Evolutionary conservation across 2,888 invertebrate species (phyloP).

Genomic region (Leucoptera coffeella): DNA sequence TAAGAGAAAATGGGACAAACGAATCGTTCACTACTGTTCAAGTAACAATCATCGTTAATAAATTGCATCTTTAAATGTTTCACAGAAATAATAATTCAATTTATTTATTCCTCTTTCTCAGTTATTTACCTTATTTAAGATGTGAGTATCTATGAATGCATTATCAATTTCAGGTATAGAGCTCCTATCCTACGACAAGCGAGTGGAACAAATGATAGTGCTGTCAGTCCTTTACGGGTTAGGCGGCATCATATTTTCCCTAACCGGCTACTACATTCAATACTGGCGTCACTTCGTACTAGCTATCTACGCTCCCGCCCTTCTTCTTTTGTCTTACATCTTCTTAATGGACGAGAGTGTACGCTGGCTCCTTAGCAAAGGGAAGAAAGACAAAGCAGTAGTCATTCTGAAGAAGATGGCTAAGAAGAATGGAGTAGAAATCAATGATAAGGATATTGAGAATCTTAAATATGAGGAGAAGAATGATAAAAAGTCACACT

Average conservation of each 20-base stretch:
- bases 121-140: too few relatives aligned
- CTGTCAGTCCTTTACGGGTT: slow-evolving; percentile 51
- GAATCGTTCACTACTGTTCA: too few relatives aligned
- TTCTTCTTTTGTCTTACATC: slow-evolving; percentile 59
- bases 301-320: slow-evolving; percentile 61
- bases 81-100: too few relatives aligned
- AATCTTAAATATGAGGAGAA: slow-evolving; percentile 13
- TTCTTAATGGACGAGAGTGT: slow-evolving; percentile 68
- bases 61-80: too few relatives aligned
- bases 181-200: slow-evolving; percentile 16
- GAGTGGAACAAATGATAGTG: slow-evolving; percentile 12
- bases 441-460: slow-evolving; percentile 17
- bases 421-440: slow-evolving; percentile 21
- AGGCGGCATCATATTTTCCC: slow-evolving; percentile 57
- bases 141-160: too few relatives aligned
- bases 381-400: slow-evolving; percentile 58
- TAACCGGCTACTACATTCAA: slow-evolving; percentile 56
- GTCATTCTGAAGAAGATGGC: slow-evolving; percentile 58
- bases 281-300: slow-evolving; percentile 65
- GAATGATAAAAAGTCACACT: slow-evolving; percentile 8
- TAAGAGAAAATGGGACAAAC: too few relatives aligned
- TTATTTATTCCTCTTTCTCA: too few relatives aligned
- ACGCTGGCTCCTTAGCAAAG: slow-evolving; percentile 73
- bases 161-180: slow-evolving; percentile 33
- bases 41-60: too few relatives aligned